phyloP scores from a whole-genome alignment of 2,797 vertebrate species.

The Spinus olivaceus region DNA sequence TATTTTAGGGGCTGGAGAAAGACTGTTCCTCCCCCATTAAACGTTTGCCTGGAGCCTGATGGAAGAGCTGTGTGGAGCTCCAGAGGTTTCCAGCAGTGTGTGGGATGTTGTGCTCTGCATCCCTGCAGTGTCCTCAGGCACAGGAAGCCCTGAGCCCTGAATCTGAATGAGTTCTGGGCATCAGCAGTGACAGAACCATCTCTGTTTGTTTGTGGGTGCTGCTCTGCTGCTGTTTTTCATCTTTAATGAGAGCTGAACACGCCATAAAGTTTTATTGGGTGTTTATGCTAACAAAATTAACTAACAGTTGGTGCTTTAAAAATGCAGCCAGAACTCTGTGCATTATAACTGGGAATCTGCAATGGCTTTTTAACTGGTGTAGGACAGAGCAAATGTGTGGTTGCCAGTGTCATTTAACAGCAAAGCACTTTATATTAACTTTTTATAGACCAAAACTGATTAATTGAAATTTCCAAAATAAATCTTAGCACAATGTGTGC shows the following conservation, averaged over 20 bases:
- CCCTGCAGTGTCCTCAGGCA: not conserved
- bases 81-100: accelerated
- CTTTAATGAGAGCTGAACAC: slow-evolving; percentile 52
- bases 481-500: not conserved
- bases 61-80: not conserved
- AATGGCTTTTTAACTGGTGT: slow-evolving; percentile 36
- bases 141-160: accelerated
- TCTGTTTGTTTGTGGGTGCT: slow-evolving; percentile 11
- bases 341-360: not conserved
- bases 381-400: not conserved
- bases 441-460: slow-evolving; percentile 9
- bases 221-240: slow-evolving; percentile 19
- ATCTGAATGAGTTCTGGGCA: not conserved
- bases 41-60: not conserved
- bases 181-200: accelerated
- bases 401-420: not conserved
- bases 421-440: not conserved
- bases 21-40: accelerated
- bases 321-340: not conserved
- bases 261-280: slow-evolving; percentile 52
- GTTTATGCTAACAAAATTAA: slow-evolving; percentile 59
- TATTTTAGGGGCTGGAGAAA: not conserved
- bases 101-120: accelerated
- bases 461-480: not conserved
- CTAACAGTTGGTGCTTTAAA: slow-evolving; percentile 51